These are phyloP conservation scores for Notocelia uddmanniana DNA, from an alignment of 2,888 invertebrate species.

Conservation along the genomic window DNA sequence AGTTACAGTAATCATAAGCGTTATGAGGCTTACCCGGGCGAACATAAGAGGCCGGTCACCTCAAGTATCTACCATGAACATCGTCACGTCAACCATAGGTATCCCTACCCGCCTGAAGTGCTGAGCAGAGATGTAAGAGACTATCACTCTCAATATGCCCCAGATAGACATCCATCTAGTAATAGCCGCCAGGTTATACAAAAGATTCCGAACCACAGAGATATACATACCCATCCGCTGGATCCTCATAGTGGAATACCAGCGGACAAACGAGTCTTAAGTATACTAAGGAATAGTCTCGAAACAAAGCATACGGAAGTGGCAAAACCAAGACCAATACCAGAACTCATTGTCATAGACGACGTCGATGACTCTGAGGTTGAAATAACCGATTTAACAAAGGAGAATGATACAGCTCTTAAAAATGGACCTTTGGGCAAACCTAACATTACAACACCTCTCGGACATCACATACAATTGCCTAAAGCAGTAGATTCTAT, in stretches of 20 bases:
- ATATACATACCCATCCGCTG: slow-evolving; percentile 66
- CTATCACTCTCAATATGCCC: slow-evolving; percentile 68
- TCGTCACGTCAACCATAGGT: slow-evolving; percentile 66
- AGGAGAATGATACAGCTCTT: slow-evolving; percentile 62
- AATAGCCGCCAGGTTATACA: slow-evolving; percentile 74
- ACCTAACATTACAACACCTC: slow-evolving; percentile 53
- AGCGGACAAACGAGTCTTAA: slow-evolving; percentile 90
- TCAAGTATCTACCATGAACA: slow-evolving; percentile 69
- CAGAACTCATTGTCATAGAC: slow-evolving; percentile 82
- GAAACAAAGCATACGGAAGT: slow-evolving; percentile 88
- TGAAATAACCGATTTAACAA: slow-evolving; percentile 80
- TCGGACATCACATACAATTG: slow-evolving; percentile 86
- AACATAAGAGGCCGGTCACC: slow-evolving; percentile 68
- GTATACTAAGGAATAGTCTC: slow-evolving; percentile 89
- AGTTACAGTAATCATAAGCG: slow-evolving; percentile 78
- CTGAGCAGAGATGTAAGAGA: slow-evolving; percentile 67
- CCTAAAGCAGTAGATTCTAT: slow-evolving; percentile 90
- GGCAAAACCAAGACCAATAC: slow-evolving; percentile 77
- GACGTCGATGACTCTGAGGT: slow-evolving; percentile 80
- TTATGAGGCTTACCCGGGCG: slow-evolving; percentile 76
- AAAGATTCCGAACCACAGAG: slow-evolving; percentile 75
- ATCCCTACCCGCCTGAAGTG: slow-evolving; percentile 67
- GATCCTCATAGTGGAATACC: slow-evolving; percentile 77
- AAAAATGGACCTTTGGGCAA: slow-evolving; percentile 56
- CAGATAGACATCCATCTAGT: slow-evolving; percentile 66